Base-by-base conservation (phyloP, 2,888 invertebrate genomes). In the Torymus texanus region DNA sequence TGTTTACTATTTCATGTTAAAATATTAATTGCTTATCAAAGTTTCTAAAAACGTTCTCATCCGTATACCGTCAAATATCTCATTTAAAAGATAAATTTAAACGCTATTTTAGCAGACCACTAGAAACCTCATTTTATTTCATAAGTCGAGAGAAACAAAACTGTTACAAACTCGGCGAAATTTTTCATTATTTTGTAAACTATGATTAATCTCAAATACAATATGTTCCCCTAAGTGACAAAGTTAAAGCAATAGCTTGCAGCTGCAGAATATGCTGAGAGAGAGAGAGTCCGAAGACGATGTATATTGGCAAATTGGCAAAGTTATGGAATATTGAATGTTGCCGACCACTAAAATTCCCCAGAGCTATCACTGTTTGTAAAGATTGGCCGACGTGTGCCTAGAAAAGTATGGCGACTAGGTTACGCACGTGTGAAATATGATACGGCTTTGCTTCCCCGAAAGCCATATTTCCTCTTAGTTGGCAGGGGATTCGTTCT, bases 301-400 rank as follows among this genome's bases (percentile, higher is more conserved):
- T 84, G 83, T 84, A 83, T 84, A 85, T 85, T 85, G 84, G 84
- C 86, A 86, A 87, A 87, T 86, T 86, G 85, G 84, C 83, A 86
- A 87, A 86, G 85, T 87, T 86, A 84, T 82, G 83, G 85, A 86
- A 86, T 86, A 86, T 86, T 86, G 85, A 85, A 87, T 85, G 84
- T 83, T 84, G 84, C 84, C 85, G 85, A 84, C 84, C 84, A 84
- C 82, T 85, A 84, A 84, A 85, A 85, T 83, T 86, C 83, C 79
- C 83, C 65, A 71, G 84, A 84, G 83, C 51, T 14, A 14, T 13
- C 58, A 18, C 13, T 41, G 41, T 41, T 41, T 8, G 41, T 41
- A 41, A 41, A 41, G 41, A 41, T 8, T 41, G 8, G 5, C 41
- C 41, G 41, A 5, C 41, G 41, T 8, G 41, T 8, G 41, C 8